These are phyloP conservation scores for Hololepta plana DNA, from an alignment of 2,888 invertebrate species.

Conservation along the genomic window DNA sequence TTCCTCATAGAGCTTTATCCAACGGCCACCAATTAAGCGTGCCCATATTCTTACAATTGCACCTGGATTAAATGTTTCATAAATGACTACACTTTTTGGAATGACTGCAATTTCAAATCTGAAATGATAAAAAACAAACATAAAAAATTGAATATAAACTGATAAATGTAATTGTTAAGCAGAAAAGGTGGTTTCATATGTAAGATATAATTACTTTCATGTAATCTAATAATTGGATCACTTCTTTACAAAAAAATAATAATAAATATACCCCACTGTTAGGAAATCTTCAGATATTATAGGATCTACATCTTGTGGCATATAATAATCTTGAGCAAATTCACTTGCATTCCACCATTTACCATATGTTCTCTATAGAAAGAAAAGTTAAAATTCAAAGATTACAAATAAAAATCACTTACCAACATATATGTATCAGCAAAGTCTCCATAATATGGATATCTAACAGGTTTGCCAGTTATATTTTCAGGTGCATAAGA, in stretches of 20 bases:
- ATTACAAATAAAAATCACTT: conserved; percentile 17
- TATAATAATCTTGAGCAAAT: conserved; percentile 47
- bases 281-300: conserved; percentile 65
- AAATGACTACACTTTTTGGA: conserved; percentile 52
- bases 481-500: conserved; percentile 80
- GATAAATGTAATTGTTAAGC: too few relatives aligned
- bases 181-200: too few relatives aligned
- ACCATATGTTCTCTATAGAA: conserved; percentile 60
- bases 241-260: conserved; percentile 4
- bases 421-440: conserved; percentile 84
- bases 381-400: conserved; percentile 5
- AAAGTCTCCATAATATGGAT: conserved; percentile 81
- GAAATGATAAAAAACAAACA: too few relatives aligned
- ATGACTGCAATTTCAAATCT: conserved; percentile 47
- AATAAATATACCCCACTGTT: conserved; percentile 34
- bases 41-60: conserved; percentile 70
- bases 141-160: too few relatives aligned
- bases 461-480: conserved; percentile 66
- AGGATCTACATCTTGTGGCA: conserved; percentile 49
- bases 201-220: too few relatives aligned
- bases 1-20: conserved; percentile 66
- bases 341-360: conserved; percentile 72
- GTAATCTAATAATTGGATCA: too few relatives aligned
- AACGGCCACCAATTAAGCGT: conserved; percentile 29
- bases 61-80: conserved; percentile 76